Conservation (phyloP, 2,888 invertebrate genomes). For the Cephus rjabovi region DNA sequence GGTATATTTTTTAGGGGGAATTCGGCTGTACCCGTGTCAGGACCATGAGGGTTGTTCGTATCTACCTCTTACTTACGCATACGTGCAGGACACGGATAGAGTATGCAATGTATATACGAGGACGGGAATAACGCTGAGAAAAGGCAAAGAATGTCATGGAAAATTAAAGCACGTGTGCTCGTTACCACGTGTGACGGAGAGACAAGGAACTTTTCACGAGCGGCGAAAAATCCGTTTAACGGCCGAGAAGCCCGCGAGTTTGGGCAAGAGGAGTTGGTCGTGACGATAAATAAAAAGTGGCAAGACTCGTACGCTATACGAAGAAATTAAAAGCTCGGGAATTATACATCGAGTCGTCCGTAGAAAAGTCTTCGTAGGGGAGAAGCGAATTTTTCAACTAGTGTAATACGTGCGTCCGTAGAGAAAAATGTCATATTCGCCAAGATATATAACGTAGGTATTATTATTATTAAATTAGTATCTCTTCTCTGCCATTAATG, state of each 20-base stretch:
- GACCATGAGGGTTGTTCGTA: too few species aligned
- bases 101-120: background rate
- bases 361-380: background rate
- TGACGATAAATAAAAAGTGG: background rate
- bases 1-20: too few species aligned
- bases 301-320: background rate
- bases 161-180: too few species aligned
- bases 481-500: background rate
- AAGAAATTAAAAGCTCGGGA: background rate
- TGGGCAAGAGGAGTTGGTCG: background rate
- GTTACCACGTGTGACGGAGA: too few species aligned
- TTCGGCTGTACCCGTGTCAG: too few species aligned
- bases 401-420: too few species aligned
- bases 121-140: too few species aligned
- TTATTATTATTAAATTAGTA: background rate
- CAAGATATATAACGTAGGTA: too few species aligned
- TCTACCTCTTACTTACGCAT: too few species aligned
- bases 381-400: background rate
- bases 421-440: too few species aligned
- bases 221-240: background rate
- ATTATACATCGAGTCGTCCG: background rate
- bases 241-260: background rate
- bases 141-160: too few species aligned
- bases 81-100: too few species aligned
- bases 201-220: background rate